Conservation (phyloP, 1,140 invertebrate genomes). For the Aphaenogaster ashmeadi region DNA sequence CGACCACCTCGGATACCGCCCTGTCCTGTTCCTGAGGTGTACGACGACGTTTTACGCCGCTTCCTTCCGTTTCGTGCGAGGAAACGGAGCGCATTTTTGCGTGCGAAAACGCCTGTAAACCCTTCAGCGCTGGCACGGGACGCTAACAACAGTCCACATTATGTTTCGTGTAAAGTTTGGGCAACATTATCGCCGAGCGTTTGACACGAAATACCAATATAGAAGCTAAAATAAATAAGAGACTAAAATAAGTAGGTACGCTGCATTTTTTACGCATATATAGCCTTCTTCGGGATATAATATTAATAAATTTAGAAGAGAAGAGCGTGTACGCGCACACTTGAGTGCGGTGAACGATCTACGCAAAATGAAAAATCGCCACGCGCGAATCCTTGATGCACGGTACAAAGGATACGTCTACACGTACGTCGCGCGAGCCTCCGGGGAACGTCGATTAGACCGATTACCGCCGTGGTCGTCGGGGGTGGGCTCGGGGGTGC, state of each 20-base stretch:
- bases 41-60: constrained; percentile 14
- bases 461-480: constrained; percentile 63
- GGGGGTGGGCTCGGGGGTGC: constrained; percentile 56
- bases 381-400: neutral
- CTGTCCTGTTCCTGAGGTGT: constrained; percentile 62
- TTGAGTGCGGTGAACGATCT: neutral
- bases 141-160: neutral
- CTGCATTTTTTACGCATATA: neutral
- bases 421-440: constrained; percentile 1
- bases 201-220: neutral
- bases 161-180: neutral
- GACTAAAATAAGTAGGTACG: neutral
- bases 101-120: constrained; percentile 32
- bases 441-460: constrained; percentile 72
- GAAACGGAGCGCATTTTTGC: constrained; percentile 33
- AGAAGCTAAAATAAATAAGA: neutral
- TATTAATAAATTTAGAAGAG: neutral
- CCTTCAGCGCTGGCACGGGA: neutral
- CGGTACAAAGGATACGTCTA: neutral
- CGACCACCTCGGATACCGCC: constrained; percentile 61
- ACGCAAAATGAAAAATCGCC: constrained; percentile 12
- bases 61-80: constrained; percentile 23
- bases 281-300: neutral
- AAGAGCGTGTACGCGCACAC: too few relatives aligned
- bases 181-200: neutral